Evolutionary conservation across 2,113 vertebrate genomes (phyloP), one percentile per base, ranked within the genome.

Genomic region (Martes martes): DNA sequence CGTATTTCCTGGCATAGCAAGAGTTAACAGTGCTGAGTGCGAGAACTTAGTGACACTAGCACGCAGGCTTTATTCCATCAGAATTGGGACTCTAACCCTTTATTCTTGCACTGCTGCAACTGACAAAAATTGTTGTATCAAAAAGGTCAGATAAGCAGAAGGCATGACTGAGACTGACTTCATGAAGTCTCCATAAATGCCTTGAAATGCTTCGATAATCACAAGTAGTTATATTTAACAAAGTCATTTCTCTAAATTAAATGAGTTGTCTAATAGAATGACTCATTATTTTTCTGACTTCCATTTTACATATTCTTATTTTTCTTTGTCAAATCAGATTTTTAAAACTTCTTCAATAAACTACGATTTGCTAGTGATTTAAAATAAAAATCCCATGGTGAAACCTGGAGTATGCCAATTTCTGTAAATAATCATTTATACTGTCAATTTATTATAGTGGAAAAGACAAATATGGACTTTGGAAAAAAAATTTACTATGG

Each of bases 391-490:
- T 45, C 74, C 33, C 19, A 52, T 13, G 9, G 61, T 79, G 11
- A 85, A 91, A 79, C 23, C 31, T 47, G 57, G 9, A 31, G 6
- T 67, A 59, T 85, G 45, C 7, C 26, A 85, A 93, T 90, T 80
- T 95, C 71, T 86, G 3, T 91, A 80, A 59, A 91, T 83, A 89
- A 33, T 67, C 45, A 78, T 55, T 87, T 85, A 85, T 11, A 65
- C 16, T 76, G 78, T 61, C 11, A 86, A 67, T 71, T 95, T 93
- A 31, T 86, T 84, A 5, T 63, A 47, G 83, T 79, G 26, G 42
- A 95, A 96, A 97, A 95, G 42, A 73, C 9, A 90, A 89, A 31
- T 91, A 69, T 7, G 23, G 13, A 23, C 19, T 88, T 94, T 87
- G 52, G 47, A 6, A 63, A 80, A 80, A 73, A 69, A 73, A 61